Evolutionary conservation across 1,140 invertebrate genomes (phyloP), one percentile per base, ranked within the genome.

Genomic region (Callitettix versicolor): DNA sequence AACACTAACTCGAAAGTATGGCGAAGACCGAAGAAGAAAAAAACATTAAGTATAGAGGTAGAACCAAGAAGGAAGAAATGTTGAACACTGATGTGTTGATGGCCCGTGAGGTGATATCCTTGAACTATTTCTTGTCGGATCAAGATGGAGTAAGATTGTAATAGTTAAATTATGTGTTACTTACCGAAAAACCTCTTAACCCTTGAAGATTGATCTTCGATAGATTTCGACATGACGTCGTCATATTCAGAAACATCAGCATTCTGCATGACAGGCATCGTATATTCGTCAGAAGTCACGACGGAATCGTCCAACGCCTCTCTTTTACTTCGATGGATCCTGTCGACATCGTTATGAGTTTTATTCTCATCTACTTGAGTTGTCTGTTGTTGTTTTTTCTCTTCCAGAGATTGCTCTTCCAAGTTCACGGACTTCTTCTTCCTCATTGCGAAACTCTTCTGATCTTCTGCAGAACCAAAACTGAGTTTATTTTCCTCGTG

Each of bases 121-220:
- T n/a, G n/a, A n/a, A n/a, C n/a, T n/a, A n/a, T 9, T 30, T 30
- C 26, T 30, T 30, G 3, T 3, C 9, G 26, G 3, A 30, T 30
- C 26, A 30, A 3, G 3, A 30, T 3, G 26, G 9, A 30, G 26
- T 30, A 30, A 30, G 26, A 9, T 30, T 30, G 26, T 30, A n/a
- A n/a, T 30, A 30, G 9, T 3, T 30, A 30, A 30, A 30, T 4
- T 30, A 30, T 4, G 26, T 30, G 43, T 12, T 26, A 55, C 56
- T 60, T 62, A 62, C 61, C 61, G 21, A 60, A 62, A 51, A 54
- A 60, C 44, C 58, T 53, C 47, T 60, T 62, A 26, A 58, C 58
- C 24, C 59, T 53, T 15, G 56, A 46, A 1, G 55, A 26, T 21
- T 51, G 40, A 17, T 60, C 53, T 26, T 38, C 50, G 12, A 34